These are phyloP conservation scores for Zingel zingel DNA, from an alignment of 2,113 vertebrate species.

Conservation along the genomic window DNA sequence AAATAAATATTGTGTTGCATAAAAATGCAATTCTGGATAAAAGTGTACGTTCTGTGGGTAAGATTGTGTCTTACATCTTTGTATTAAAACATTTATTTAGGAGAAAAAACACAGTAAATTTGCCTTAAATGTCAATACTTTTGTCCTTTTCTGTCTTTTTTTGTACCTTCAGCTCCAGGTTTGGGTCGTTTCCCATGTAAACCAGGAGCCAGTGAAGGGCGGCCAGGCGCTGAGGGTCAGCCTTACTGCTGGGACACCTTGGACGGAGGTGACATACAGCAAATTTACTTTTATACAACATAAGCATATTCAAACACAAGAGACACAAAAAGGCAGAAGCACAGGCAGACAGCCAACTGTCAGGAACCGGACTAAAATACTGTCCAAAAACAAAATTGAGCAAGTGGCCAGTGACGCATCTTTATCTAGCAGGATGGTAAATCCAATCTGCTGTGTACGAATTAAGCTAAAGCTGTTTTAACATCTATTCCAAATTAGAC, in stretches of 20 bases:
- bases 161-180: constrained; percentile 81
- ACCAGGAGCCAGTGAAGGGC: constrained; percentile 90
- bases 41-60: background rate
- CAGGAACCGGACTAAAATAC: constrained; percentile 2
- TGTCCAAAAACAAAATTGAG: background rate
- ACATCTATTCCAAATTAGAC: constrained; percentile 30
- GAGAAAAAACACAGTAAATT: background rate
- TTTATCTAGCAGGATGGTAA: constrained; percentile 8
- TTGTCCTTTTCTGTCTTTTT: constrained; percentile 18
- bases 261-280: constrained; percentile 36
- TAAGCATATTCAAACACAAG: constrained; percentile 38
- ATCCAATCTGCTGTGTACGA: constrained; percentile 16
- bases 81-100: background rate
- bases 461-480: constrained; percentile 26
- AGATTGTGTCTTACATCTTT: background rate
- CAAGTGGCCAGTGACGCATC: constrained; percentile 25
- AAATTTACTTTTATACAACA: constrained; percentile 51
- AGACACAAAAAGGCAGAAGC: constrained; percentile 21
- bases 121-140: constrained; percentile 44
- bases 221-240: constrained; percentile 88
- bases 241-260: constrained; percentile 69
- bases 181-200: constrained; percentile 78
- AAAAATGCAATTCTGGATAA: background rate
- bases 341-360: constrained; percentile 25
- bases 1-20: background rate